Evolutionary conservation across 2,797 vertebrate genomes (phyloP), one percentile per base, ranked within the genome.

Genomic region (Diglossa cyanea): DNA sequence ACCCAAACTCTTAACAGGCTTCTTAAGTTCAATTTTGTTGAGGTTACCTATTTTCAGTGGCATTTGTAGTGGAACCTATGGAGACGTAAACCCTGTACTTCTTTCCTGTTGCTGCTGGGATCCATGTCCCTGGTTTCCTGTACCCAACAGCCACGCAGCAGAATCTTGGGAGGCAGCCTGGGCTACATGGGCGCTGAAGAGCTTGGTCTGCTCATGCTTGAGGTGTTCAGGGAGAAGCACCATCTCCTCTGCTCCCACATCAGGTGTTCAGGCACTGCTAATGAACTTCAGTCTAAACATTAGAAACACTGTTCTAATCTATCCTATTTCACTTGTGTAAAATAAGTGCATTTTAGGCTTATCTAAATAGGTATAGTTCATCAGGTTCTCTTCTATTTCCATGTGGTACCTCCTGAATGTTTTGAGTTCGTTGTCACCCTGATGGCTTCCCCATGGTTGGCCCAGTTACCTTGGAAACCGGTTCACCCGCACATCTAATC

Each of bases 391-490:
- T 63, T 83, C n/a, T 68, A 0, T 95, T 93, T 92, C 83, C 2
- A 0, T 51, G 17, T 35, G 37, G 63, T 79, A 62, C 63, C 53
- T 91, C 53, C 63, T 65, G 39, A 83, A 68, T 94, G 71, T 95
- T 95, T 76, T 44, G 44, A 79, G 72, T 92, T 95, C 55, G 79
- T 94, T 95, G 89, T 77, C 86, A 82, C 67, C 62, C 74, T 40
- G 88, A 89, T 95, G 72, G 37, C 65, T 96, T 95, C 53, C 37
- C 72, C 31, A 9, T 77, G 84, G 74, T 90, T 94, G 84, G 86
- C 57, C 78, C 71, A 54, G 93, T 96, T 97, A 63, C 94, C 96
- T 74, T 95, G 95, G 95, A 95, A 96, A 97, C 94, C 5, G 3
- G 53, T 84, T 95, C 94, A 85, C 70, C 19, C 3, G 2, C 86